Evolutionary conservation across 2,797 vertebrate species (phyloP), one percentile per base, ranked within the genome.

Genomic region (Rhinella marina): DNA sequence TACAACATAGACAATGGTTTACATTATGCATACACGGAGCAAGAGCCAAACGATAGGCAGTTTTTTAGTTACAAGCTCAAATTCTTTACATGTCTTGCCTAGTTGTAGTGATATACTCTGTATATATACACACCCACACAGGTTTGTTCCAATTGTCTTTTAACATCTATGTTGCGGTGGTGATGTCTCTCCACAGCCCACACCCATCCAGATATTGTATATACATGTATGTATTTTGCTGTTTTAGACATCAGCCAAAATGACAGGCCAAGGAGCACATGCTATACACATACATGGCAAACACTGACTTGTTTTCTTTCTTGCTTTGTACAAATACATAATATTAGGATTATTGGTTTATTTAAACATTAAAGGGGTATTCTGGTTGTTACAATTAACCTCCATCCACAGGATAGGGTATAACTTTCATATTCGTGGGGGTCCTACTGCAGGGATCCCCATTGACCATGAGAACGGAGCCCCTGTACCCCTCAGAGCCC

Each of bases 321-420:
- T 3, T 41, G 75, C 76, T 72, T 29, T 32, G 76, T 59, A 86
- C 80, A 85, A 88, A 76, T 85, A 81, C 48, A 80, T 75, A 85
- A 85, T 62, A 88, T 85, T 73, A 88, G 54, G 54, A 80, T 59
- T 41, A 57, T 61, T 75, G 66, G 41, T 85, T 88, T 73, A 81
- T 85, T 81, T 54, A 75, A 88, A 81, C 25, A n/a, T 56, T 29
- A 56, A 27, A 52, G 19, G 10, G 25, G 27, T 23, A n/a, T 54
- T 76, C 17, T 50, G 61, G 50, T 48, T 32, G 32, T 32, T 32
- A 32, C 2, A 32, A 32, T 32, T 0, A 32, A 32, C 32, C 32
- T 32, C 32, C 5, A 32, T 32, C 32, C 32, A 32, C 32, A 32
- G 32, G 32, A 4, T 32, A 32, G 32, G 32, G 32, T 32, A 4